Conservation (phyloP, 2,888 invertebrate genomes). For the Mantis religiosa region DNA sequence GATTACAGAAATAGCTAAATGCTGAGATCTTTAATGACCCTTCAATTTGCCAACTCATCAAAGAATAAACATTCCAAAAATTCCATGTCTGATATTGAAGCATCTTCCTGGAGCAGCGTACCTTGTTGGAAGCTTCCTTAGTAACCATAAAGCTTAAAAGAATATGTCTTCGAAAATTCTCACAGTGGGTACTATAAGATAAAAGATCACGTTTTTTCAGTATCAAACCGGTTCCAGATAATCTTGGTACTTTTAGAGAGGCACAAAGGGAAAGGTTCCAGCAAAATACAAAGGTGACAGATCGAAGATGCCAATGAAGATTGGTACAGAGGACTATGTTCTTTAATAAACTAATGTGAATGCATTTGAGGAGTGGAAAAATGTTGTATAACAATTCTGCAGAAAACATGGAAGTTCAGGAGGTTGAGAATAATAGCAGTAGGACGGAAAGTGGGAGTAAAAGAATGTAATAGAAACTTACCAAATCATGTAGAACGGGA, state of each 20-base stretch:
- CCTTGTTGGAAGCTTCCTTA: neutral
- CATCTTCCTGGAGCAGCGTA: neutral
- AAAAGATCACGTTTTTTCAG: neutral
- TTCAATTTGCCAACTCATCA: neutral
- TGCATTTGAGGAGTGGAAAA: no score
- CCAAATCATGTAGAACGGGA: no score
- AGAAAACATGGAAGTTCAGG: no score
- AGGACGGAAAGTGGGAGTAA: no score
- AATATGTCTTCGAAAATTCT: neutral
- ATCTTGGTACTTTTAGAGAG: neutral
- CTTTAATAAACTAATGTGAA: no score
- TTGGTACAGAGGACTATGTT: no score
- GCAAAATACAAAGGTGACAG: no score
- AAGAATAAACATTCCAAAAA: neutral
- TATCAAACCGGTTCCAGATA: neutral
- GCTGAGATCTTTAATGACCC: neutral
- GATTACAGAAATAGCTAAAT: neutral
- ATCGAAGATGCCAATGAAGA: no score
- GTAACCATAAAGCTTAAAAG: neutral
- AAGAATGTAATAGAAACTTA: no score
- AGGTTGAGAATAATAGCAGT: no score
- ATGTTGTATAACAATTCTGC: no score
- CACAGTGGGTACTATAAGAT: neutral
- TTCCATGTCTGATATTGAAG: neutral
- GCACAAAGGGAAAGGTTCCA: neutral